phyloP scores from a whole-genome alignment of 2,113 vertebrate genomes.

The Pyrgilauda ruficollis region DNA sequence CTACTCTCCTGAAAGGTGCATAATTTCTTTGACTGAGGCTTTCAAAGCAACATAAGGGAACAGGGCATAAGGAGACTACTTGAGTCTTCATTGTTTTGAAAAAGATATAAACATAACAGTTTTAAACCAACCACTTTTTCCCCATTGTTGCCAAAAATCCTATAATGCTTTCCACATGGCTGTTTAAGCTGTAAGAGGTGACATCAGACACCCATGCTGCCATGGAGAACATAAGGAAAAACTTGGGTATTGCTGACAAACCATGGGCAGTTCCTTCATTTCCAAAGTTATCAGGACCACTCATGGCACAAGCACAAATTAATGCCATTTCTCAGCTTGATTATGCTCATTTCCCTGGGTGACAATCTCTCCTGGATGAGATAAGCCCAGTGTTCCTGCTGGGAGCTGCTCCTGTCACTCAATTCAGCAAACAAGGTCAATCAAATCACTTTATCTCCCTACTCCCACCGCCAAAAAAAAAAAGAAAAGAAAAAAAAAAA shows the following conservation, averaged over 20 bases:
- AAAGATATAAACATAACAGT: background rate
- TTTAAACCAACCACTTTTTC: background rate
- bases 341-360: background rate
- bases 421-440: background rate
- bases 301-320: background rate
- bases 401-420: background rate
- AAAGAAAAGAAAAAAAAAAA: background rate
- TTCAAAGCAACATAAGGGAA: background rate
- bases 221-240: background rate
- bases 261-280: background rate
- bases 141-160: background rate
- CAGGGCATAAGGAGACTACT: background rate
- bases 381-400: background rate
- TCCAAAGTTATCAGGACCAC: background rate
- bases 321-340: background rate
- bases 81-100: background rate
- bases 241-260: background rate
- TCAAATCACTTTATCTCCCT: background rate
- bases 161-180: background rate
- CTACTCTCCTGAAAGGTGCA: background rate
- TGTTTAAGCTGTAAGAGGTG: background rate
- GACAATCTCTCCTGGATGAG: background rate
- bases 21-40: background rate
- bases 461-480: background rate
- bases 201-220: background rate